These are phyloP conservation scores for Lytechinus variegatus DNA, from an alignment of 35 echinoderm and acorn worm genomes.

Conservation along the genomic window DNA sequence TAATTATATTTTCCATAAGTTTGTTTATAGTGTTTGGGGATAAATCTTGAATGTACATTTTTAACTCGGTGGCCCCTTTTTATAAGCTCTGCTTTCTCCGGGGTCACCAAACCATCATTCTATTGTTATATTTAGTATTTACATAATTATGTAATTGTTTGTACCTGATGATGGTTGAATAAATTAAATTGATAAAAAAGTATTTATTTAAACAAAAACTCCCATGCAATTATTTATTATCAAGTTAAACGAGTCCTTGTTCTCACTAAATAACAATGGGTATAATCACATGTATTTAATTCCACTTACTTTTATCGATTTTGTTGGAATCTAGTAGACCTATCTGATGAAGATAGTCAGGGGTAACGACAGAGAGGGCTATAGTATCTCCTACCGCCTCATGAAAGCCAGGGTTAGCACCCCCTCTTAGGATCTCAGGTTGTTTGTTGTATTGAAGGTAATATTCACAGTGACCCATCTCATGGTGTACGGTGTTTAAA, in stretches of 20 bases:
- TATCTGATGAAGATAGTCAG: slow-evolving; percentile 81
- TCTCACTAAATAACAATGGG: neutral
- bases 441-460: slow-evolving; percentile 85
- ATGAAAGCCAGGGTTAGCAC: slow-evolving; percentile 97
- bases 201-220: too few species aligned
- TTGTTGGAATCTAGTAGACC: slow-evolving; percentile 64
- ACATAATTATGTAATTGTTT: too few species aligned
- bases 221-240: too few species aligned
- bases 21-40: too few species aligned
- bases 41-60: too few species aligned
- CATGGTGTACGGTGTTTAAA: slow-evolving; percentile 84
- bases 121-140: too few species aligned
- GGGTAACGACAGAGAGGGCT: slow-evolving; percentile 86
- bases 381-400: slow-evolving; percentile 98
- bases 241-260: neutral
- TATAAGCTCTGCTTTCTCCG: too few species aligned
- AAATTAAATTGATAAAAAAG: too few species aligned
- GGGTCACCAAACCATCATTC: too few species aligned
- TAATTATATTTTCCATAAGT: too few species aligned
- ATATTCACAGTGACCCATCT: slow-evolving; percentile 96
- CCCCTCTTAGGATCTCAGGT: slow-evolving; percentile 75
- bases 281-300: neutral
- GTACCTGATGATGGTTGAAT: too few species aligned
- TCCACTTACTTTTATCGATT: slow-evolving; percentile 57
- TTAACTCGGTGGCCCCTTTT: too few species aligned